Evolutionary conservation across 2,888 invertebrate genomes (phyloP).

Genomic region (Drosophila prolongata): DNA sequence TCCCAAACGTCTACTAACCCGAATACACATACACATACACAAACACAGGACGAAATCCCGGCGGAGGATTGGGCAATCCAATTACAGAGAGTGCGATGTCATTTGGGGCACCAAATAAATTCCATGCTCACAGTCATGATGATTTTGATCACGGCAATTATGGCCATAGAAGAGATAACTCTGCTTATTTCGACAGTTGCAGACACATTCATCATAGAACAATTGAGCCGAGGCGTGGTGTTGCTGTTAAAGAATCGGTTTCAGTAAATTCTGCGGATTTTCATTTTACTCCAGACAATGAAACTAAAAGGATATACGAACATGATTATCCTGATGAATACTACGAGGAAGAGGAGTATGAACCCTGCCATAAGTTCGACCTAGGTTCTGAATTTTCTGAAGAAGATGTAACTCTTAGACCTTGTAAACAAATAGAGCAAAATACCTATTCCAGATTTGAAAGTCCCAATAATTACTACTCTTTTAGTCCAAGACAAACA

Average conservation of each 20-base stretch:
- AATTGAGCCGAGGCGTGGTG: not conserved
- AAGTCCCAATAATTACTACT: not conserved
- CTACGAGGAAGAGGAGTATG: not conserved
- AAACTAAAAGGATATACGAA: not conserved
- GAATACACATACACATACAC: not conserved
- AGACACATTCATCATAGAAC: not conserved
- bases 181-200: not conserved
- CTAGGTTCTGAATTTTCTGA: not conserved
- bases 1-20: not conserved
- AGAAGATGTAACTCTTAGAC: not conserved
- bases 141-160: not conserved
- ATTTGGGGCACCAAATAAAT: constrained; percentile 46
- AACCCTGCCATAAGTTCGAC: not conserved
- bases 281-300: not conserved
- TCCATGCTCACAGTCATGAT: constrained; percentile 28
- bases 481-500: no score
- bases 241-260: not conserved
- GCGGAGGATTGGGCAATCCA: constrained; percentile 43
- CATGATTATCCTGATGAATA: not conserved
- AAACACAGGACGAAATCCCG: constrained; percentile 44
- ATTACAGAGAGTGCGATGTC: constrained; percentile 19
- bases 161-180: not conserved
- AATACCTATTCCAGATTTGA: not conserved
- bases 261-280: not conserved
- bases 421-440: no score